Base-by-base conservation (phyloP, 2,888 invertebrate genomes). In the Chesias legatella region DNA sequence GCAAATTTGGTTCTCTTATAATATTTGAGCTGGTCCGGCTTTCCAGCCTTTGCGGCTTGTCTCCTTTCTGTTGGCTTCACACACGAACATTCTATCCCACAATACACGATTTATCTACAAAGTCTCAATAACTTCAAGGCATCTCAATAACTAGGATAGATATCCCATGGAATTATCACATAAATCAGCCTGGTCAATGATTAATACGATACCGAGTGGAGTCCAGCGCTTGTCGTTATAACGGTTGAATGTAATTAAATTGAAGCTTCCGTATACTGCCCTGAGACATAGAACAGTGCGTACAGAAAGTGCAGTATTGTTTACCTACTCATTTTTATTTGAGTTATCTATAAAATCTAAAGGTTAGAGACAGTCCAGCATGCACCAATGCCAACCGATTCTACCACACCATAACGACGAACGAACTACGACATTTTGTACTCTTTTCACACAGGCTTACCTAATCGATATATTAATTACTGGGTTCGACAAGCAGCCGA, bases 161-260 rank as follows among this genome's bases (percentile, higher is more conserved):
- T 67, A 74, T 72, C 67, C 72, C 63, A 73, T 75, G 63, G 73
- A 74, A 81, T 81, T 81, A 82, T 79, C 73, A 73, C 80, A 85
- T 86, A 84, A 86, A 85, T 86, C 85, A 82, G 77, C 51, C 43
- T 40, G 56, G 58, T 59, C 73, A 62, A 78, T 84, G 82, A 84
- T 85, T 85, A 84, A 85, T 83, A 79, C 69, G 67, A 70, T 66
- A 63, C 36, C 71, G 74, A 78, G 70, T 70, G 72, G 73, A 63
- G 60, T 65, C 68, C 73, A 48, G 67, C 67, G 29, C 45, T 45
- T 78, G 71, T 80, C 76, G 74, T 77, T 81, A 79, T 85, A 86
- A 85, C 85, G 83, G 84, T 73, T 59, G 58, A 62, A 66, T 70
- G 74, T 84, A 84, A 86, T 86, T 84, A 86, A 83, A 82, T 78